Evolutionary conservation across 2,888 invertebrate species (phyloP), one percentile per base, ranked within the genome.

Genomic region (Andrena fulva): DNA sequence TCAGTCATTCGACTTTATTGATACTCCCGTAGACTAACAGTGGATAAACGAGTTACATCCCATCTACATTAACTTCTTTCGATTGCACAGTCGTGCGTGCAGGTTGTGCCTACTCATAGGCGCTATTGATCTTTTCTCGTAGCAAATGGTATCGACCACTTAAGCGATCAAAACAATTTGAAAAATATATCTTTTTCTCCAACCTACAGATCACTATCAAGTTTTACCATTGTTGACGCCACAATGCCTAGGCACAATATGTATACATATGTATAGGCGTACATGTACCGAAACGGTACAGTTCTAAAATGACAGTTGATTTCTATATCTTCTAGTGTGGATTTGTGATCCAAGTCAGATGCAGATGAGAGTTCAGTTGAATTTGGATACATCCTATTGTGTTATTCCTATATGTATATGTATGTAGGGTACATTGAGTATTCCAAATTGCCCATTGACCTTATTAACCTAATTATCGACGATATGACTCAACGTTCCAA

Each of bases 401-500:
- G 12, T 42, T 42, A 42, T 42, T 42, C 42, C 12, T 42, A 42
- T 42, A 12, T 12, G 10, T 35, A 35, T 2, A 42, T 27, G 8
- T 56, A 10, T 50, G 29, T 29, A 50, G 27, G 29, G 52, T n/a
- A 20, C 48, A 63, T 48, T 31, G 42, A 52, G 42, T 78, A 42
- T 2, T 42, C 6, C 16, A 54, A 68, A 70, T 70, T 56, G 50
- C 27, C 4, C 16, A 27, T 29, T 35, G 33, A 35, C 48, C n/a
- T n/a, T 69, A 24, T 59, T 69, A 63, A 62, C n/a, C 20, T 8
- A 42, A 50, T 63, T 52, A 67, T 66, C 35, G 35, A 35, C 31
- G 12, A 24, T 67, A 10, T 77, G 72, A 77, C 31, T 82, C 68
- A 71, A 66, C 24, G 42, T 81, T 71, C 20, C 35, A n/a, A 29